Conservation (phyloP, 2,888 invertebrate genomes). For the Tuta absoluta region DNA sequence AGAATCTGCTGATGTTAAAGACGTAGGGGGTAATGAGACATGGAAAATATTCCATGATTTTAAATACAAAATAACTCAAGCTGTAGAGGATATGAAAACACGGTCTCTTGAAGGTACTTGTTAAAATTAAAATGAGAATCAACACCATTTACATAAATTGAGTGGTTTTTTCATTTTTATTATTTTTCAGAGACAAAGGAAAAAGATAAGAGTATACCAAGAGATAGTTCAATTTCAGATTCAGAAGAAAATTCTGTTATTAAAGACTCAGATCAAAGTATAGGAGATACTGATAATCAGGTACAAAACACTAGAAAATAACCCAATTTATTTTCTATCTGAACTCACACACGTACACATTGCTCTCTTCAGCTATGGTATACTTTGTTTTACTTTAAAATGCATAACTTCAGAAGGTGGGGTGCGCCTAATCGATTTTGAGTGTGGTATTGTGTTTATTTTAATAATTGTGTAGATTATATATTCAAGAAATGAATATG, state of each 20-base stretch:
- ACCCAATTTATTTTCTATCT: not conserved
- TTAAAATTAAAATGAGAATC: not conserved
- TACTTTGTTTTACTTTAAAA: too few species aligned
- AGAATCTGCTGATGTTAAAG: conserved; percentile 73
- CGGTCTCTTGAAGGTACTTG: conserved; percentile 82
- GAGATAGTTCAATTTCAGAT: conserved; percentile 86
- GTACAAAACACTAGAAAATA: conserved; percentile 42
- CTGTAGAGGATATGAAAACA: conserved; percentile 88
- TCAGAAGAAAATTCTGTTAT: conserved; percentile 78
- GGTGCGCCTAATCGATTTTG: too few species aligned
- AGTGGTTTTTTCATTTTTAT: not conserved
- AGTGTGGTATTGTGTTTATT: too few species aligned
- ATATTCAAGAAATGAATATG: not conserved
- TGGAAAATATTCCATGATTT: conserved; percentile 88
- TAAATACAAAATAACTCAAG: conserved; percentile 88
- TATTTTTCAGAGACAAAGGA: conserved; percentile 63
- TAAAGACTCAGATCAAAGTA: conserved; percentile 73
- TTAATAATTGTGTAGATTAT: not conserved
- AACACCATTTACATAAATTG: not conserved
- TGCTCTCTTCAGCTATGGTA: too few species aligned
- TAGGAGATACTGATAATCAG: conserved; percentile 78
- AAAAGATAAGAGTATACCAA: conserved; percentile 74
- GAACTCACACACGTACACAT: not conserved
- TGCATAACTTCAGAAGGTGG: too few species aligned
- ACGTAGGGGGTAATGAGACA: conserved; percentile 77